Evolutionary conservation across 1,140 invertebrate genomes (phyloP).

Genomic region (Palaemon carinicauda): DNA sequence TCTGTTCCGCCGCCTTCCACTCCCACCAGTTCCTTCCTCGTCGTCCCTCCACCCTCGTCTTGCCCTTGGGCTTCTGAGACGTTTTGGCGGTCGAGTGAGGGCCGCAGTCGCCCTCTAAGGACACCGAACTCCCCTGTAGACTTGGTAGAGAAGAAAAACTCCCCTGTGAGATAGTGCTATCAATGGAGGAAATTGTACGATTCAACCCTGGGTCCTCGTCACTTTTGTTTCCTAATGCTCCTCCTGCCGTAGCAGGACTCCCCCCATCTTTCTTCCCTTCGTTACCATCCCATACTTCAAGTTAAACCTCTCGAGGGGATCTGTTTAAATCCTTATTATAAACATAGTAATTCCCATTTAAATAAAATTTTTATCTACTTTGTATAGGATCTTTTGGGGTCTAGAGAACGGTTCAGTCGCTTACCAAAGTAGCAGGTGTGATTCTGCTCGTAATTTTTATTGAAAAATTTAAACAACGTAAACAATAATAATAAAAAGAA

Average conservation of each 20-base stretch:
- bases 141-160: constrained; percentile 24
- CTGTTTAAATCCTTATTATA: background rate
- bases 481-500: too few relatives aligned
- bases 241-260: background rate
- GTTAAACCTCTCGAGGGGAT: background rate
- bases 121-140: constrained; percentile 7
- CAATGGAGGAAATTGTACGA: background rate
- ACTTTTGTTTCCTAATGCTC: background rate
- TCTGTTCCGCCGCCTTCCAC: constrained; percentile 51
- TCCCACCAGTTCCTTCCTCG: constrained; percentile 47
- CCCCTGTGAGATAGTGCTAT: background rate
- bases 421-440: too few relatives aligned
- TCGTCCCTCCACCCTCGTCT: constrained; percentile 27
- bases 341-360: background rate
- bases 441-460: too few relatives aligned
- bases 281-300: background rate
- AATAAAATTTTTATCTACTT: too few relatives aligned
- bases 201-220: background rate
- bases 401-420: too few relatives aligned
- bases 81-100: background rate
- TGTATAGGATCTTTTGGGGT: background rate
- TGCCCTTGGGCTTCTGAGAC: background rate
- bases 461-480: too few relatives aligned
- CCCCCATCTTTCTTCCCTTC: background rate
- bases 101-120: background rate